phyloP scores from a whole-genome alignment of 2,113 vertebrate species.

The Gadus chalcogrammus region DNA sequence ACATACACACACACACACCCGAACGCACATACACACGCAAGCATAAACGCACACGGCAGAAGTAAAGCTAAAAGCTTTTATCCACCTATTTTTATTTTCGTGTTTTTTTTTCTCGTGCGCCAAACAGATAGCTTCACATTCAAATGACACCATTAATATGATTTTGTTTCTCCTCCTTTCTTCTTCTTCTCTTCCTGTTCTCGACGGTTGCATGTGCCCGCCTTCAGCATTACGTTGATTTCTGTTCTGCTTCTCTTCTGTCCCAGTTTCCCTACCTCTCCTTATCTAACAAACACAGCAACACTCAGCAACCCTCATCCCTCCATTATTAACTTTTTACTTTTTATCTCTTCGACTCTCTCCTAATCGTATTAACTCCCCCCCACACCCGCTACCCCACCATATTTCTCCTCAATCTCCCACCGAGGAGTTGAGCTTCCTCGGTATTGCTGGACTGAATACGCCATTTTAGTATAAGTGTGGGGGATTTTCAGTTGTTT shows the following conservation, averaged over 20 bases:
- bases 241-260: constrained; percentile 92
- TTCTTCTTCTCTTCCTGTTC: constrained; percentile 61
- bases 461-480: constrained; percentile 40
- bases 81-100: too few species aligned
- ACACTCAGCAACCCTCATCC: constrained; percentile 43
- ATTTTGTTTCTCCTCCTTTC: background rate
- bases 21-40: background rate
- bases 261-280: constrained; percentile 92
- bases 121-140: too few species aligned
- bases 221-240: constrained; percentile 92
- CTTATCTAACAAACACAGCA: constrained; percentile 73
- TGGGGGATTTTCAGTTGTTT: background rate
- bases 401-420: constrained; percentile 7
- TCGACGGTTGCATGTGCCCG: constrained; percentile 67
- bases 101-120: too few species aligned
- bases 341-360: constrained; percentile 14
- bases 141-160: too few species aligned
- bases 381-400: too few species aligned
- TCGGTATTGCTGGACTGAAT: constrained; percentile 42
- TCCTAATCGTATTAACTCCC: constrained; percentile 11
- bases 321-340: constrained; percentile 24
- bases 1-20: background rate
- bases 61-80: too few species aligned
- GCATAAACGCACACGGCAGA: too few species aligned
- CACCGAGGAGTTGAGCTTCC: too few species aligned